Evolutionary conservation across 2,888 invertebrate genomes (phyloP).

Genomic region (Dicyrtoma fusca): DNA sequence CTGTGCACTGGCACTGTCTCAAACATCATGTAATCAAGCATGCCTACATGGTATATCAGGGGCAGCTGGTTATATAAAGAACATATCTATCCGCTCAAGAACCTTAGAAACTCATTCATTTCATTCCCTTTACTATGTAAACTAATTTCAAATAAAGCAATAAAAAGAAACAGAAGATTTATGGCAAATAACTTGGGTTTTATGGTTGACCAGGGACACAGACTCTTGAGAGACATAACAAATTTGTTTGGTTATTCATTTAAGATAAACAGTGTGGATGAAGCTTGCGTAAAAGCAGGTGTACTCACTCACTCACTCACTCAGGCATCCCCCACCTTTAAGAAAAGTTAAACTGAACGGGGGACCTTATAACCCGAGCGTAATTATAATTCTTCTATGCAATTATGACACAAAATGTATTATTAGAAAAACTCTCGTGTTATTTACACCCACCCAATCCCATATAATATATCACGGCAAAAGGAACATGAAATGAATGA

Average conservation of each 20-base stretch:
- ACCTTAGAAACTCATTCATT: not conserved
- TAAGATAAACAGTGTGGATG: conserved; percentile 1
- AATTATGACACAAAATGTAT: too few relatives aligned
- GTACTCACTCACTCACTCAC: not conserved
- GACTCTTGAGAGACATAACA: not conserved
- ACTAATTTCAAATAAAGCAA: conserved; percentile 19
- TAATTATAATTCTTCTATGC: too few relatives aligned
- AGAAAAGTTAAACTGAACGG: not conserved
- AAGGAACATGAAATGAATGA: too few relatives aligned
- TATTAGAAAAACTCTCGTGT: too few relatives aligned
- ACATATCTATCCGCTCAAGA: not conserved
- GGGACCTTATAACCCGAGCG: not conserved
- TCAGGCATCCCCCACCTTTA: not conserved
- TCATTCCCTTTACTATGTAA: not conserved
- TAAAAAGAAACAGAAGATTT: conserved; percentile 24
- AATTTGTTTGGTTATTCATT: conserved; percentile 16
- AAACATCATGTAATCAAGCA: not conserved
- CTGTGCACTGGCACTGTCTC: not conserved
- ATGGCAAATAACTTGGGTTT: conserved; percentile 28
- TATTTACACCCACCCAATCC: too few relatives aligned
- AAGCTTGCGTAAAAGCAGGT: conserved; percentile 3
- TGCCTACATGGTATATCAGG: not conserved
- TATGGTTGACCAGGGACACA: conserved; percentile 2
- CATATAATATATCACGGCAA: too few relatives aligned
- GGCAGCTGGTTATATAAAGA: not conserved